These are phyloP conservation scores for Chironex yamaguchii DNA, from an alignment of 30 jellyfish, hydroid and myxozoan genomes.

Conservation along the genomic window DNA sequence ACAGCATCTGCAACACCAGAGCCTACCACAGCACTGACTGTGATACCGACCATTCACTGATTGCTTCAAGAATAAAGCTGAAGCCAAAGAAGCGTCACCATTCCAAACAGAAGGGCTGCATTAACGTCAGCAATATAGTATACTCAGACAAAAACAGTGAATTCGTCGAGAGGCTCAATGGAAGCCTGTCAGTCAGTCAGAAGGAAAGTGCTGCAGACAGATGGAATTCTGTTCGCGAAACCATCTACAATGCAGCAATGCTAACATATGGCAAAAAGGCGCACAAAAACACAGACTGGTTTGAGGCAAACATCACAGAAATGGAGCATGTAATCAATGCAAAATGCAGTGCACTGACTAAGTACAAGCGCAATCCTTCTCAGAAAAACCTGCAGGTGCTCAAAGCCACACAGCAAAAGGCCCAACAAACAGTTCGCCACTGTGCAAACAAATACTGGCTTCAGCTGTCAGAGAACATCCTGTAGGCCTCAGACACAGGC, in stretches of 20 bases:
- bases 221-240: neutral
- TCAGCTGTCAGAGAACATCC: constrained; percentile 24
- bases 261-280: constrained; percentile 2
- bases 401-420: constrained; percentile 3
- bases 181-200: neutral
- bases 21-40: constrained; percentile 54
- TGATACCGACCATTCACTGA: constrained; percentile 45
- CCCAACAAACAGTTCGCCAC: constrained; percentile 2
- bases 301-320: neutral
- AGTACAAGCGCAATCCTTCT: neutral
- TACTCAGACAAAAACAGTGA: neutral
- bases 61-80: neutral
- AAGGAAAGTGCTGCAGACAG: constrained; percentile 8
- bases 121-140: neutral
- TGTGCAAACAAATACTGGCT: constrained; percentile 55
- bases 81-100: neutral
- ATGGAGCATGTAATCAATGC: constrained; percentile 9
- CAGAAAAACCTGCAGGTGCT: constrained; percentile 8
- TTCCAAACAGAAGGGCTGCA: neutral
- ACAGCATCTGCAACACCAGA: constrained; percentile 8
- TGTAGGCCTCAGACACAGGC: neutral
- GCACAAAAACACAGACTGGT: neutral
- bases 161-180: neutral
- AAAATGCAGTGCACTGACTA: constrained; percentile 1
- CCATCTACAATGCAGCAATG: neutral